Percentiles rank a stretch among this genome's conserved stretches.
phyloP scores from a whole-genome alignment of 2,888 invertebrate species.

The Tachina fera region DNA sequence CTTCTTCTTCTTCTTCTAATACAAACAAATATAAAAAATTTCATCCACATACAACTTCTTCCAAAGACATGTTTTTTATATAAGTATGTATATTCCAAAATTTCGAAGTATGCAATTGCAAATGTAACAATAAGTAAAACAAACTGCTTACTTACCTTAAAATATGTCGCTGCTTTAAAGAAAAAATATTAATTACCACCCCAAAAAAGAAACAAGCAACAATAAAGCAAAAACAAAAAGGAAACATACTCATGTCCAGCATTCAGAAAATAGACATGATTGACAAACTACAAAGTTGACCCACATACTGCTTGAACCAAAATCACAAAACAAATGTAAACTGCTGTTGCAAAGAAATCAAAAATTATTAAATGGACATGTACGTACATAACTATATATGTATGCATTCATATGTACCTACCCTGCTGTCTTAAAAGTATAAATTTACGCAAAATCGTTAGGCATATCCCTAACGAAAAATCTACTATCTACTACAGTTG shows the following conservation, averaged over 20 bases:
- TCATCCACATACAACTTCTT: not conserved
- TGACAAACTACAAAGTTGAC: slow-evolving; percentile 71
- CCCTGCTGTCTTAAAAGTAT: too few relatives aligned
- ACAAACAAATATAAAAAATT: too few relatives aligned
- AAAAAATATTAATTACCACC: slow-evolving; percentile 65
- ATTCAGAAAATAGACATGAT: slow-evolving; percentile 69
- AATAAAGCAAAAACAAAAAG: slow-evolving; percentile 44
- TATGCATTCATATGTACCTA: too few relatives aligned
- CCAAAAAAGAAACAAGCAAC: slow-evolving; percentile 37
- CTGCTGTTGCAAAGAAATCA: slow-evolving; percentile 56
- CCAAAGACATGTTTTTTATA: not conserved
- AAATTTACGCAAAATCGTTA: too few relatives aligned
- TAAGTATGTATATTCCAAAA: slow-evolving; percentile 13
- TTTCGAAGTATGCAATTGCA: slow-evolving; percentile 7
- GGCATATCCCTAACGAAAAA: too few relatives aligned
- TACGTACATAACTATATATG: not conserved
- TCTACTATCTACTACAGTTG: too few relatives aligned
- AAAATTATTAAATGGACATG: slow-evolving; percentile 33
- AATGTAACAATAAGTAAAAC: slow-evolving; percentile 29
- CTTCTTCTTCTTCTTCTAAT: too few relatives aligned
- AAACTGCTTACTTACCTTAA: slow-evolving; percentile 53
- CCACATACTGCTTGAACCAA: slow-evolving; percentile 57
- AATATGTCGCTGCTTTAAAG: slow-evolving; percentile 65
- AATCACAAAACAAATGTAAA: slow-evolving; percentile 28
- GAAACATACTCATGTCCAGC: slow-evolving; percentile 58